Evolutionary conservation across 1,140 invertebrate genomes (phyloP).

Genomic region (Vanessa atalanta): DNA sequence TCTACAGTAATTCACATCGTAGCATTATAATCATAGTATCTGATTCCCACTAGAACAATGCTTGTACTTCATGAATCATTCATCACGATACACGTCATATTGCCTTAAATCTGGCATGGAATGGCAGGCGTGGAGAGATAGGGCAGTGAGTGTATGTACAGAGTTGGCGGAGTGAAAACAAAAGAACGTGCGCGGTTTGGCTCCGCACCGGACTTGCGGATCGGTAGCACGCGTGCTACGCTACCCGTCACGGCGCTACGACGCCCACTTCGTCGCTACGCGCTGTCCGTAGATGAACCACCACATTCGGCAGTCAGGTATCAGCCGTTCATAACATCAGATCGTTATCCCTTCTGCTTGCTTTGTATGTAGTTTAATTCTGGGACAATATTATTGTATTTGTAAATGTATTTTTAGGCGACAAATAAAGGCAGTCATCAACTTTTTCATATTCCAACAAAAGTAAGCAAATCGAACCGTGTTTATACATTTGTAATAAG

Average conservation of each 20-base stretch:
- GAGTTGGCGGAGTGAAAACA: conserved; percentile 54
- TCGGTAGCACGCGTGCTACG: conserved; percentile 79
- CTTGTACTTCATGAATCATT: conserved; percentile 2
- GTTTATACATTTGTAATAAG: no score
- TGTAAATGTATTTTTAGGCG: neutral
- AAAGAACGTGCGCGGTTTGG: conserved; percentile 64
- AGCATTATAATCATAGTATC: neutral
- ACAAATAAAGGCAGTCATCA: neutral
- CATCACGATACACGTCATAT: conserved; percentile 4
- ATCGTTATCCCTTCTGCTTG: neutral
- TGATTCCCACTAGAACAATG: neutral
- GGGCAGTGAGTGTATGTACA: conserved; percentile 59
- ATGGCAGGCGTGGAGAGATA: conserved; percentile 35
- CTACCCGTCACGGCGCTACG: conserved; percentile 79
- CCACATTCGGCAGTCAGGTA: conserved; percentile 74
- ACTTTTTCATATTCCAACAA: no score
- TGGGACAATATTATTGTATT: neutral
- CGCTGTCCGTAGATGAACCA: conserved; percentile 85
- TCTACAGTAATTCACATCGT: neutral
- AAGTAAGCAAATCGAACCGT: no score
- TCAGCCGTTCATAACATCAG: conserved; percentile 7
- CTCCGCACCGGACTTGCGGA: conserved; percentile 75
- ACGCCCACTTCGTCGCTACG: conserved; percentile 83
- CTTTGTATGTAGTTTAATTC: conserved; percentile 3
- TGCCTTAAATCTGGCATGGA: conserved; percentile 22